Evolutionary conservation across 2,113 vertebrate genomes (phyloP).

Genomic region (Pholis gunnellus): DNA sequence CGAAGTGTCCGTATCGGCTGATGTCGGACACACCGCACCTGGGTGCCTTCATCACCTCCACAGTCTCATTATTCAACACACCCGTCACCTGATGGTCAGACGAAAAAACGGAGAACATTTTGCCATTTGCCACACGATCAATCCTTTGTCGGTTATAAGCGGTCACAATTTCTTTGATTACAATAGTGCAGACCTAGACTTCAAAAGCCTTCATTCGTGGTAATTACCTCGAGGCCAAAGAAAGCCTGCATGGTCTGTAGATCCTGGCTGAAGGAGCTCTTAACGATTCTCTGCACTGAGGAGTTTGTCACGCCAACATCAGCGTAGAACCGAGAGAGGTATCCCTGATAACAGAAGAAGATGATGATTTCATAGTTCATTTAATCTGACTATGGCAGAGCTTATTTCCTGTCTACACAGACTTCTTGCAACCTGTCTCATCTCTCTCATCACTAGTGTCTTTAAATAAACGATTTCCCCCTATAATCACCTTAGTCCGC

Average conservation of each 20-base stretch:
- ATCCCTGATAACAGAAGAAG: slow-evolving; percentile 55
- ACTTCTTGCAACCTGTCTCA: not conserved
- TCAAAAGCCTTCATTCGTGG: not conserved
- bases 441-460: not conserved
- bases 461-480: not conserved
- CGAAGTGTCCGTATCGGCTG: slow-evolving; percentile 81
- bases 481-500: not conserved
- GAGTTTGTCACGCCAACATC: slow-evolving; percentile 39
- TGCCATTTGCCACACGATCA: too few relatives aligned
- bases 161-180: not conserved
- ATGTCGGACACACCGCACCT: slow-evolving; percentile 81
- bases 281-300: not conserved
- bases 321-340: slow-evolving; percentile 69
- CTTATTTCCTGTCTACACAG: not conserved
- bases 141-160: not conserved
- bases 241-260: slow-evolving; percentile 82
- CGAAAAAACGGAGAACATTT: not conserved
- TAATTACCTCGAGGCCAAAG: slow-evolving; percentile 77
- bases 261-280: slow-evolving; percentile 52
- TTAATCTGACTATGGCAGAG: not conserved
- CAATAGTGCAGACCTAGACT: not conserved
- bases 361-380: not conserved
- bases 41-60: slow-evolving; percentile 79
- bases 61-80: slow-evolving; percentile 74
- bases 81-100: slow-evolving; percentile 69